A percentile compares a stretch with the other conserved stretches of the same genome.
These are phyloP conservation scores for Tholera decimalis DNA, from an alignment of 2,888 invertebrate genomes.

Conservation along the genomic window DNA sequence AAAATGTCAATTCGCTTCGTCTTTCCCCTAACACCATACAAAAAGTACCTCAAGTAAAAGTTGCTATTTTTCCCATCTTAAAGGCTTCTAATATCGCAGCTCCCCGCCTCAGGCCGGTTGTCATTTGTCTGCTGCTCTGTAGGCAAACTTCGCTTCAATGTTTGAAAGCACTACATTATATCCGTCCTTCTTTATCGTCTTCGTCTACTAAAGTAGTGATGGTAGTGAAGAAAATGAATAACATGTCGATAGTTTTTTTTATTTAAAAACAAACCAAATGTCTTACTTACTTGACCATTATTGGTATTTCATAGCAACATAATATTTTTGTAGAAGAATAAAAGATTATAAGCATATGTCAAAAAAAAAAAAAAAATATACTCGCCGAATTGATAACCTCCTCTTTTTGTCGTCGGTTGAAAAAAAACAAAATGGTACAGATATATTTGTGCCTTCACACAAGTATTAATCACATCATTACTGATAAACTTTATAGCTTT, in stretches of 20 bases:
- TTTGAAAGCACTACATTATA: slow-evolving; percentile 90
- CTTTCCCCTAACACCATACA: slow-evolving; percentile 52
- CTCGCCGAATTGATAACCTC: too few relatives aligned
- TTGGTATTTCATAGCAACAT: not conserved
- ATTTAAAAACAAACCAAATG: not conserved
- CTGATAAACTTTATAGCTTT: slow-evolving; percentile 30
- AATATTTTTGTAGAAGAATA: too few relatives aligned
- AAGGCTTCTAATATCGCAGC: slow-evolving; percentile 89
- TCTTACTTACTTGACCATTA: not conserved
- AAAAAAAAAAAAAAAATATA: too few relatives aligned
- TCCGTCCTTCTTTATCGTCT: slow-evolving; percentile 86
- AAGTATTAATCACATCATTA: slow-evolving; percentile 35
- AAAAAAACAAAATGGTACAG: too few relatives aligned
- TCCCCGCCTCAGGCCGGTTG: slow-evolving; percentile 86
- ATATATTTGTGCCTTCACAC: not conserved
- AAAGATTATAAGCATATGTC: too few relatives aligned
- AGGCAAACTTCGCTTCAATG: slow-evolving; percentile 89
- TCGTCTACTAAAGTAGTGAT: slow-evolving; percentile 65
- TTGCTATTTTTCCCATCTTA: slow-evolving; percentile 90
- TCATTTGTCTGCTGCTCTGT: slow-evolving; percentile 88
- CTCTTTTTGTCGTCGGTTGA: too few relatives aligned
- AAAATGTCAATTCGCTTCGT: slow-evolving; percentile 29
- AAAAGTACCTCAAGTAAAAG: slow-evolving; percentile 85
- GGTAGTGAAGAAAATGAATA: slow-evolving; percentile 32
- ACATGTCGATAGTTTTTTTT: slow-evolving; percentile 56